Conservation (phyloP, 1,140 invertebrate species). For the Chironomus tepperi region DNA sequence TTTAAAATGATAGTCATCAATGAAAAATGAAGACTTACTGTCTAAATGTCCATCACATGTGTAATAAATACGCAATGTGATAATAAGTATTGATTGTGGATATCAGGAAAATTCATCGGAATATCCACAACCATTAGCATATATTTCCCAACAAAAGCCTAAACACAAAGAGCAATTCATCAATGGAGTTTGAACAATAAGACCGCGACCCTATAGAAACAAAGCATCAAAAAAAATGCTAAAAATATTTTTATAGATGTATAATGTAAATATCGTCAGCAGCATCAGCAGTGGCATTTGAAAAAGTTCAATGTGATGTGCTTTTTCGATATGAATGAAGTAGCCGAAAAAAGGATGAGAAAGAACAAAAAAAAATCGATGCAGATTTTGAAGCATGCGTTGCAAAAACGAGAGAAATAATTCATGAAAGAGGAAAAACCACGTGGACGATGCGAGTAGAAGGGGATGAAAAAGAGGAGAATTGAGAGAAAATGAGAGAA, state of each 20-base stretch:
- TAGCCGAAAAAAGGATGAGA: not conserved
- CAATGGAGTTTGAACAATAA: not conserved
- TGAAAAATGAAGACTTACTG: too few relatives aligned
- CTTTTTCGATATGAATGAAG: conserved; percentile 12
- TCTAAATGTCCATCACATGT: too few relatives aligned
- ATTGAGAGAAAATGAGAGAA: not conserved
- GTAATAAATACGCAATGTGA: too few relatives aligned
- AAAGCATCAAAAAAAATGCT: too few relatives aligned
- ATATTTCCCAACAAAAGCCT: too few relatives aligned
- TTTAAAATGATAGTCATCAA: too few relatives aligned
- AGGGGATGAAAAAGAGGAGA: not conserved
- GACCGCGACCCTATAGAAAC: not conserved
- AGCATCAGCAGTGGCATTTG: not conserved
- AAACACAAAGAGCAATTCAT: too few relatives aligned
- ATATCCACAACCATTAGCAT: too few relatives aligned
- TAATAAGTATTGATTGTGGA: too few relatives aligned
- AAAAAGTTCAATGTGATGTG: not conserved
- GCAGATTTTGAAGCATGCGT: conserved; percentile 11
- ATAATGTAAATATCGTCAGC: too few relatives aligned
- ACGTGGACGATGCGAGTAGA: not conserved
- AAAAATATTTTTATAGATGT: too few relatives aligned
- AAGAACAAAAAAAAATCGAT: not conserved
- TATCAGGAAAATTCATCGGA: too few relatives aligned
- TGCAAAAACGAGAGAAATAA: conserved; percentile 8
- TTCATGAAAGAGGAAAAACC: not conserved